Evolutionary conservation across 2,888 invertebrate genomes (phyloP).

Genomic region (Eilema depressum): DNA sequence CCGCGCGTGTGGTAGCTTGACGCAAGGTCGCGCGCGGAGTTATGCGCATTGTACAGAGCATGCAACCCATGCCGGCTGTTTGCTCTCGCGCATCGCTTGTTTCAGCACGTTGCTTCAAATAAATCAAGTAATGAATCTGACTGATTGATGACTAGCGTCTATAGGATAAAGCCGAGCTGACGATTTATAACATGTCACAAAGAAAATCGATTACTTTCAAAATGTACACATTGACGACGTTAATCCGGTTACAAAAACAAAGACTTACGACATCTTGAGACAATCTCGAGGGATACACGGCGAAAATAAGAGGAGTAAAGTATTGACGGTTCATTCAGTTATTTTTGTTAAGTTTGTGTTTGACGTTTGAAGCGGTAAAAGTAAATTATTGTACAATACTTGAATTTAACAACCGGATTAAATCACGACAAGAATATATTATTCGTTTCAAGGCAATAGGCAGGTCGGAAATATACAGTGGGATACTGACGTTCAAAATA

Average conservation of each 20-base stretch:
- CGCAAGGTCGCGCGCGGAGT: constrained; percentile 66
- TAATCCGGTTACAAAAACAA: constrained; percentile 44
- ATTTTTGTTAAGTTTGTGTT: constrained; percentile 39
- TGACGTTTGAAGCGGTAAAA: constrained; percentile 35
- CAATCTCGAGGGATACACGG: constrained; percentile 17
- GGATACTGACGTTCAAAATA: not conserved
- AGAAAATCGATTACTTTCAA: constrained; percentile 35
- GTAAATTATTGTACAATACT: constrained; percentile 34
- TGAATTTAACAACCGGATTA: constrained; percentile 18
- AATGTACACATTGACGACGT: constrained; percentile 38
- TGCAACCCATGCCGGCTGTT: no score
- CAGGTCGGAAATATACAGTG: constrained; percentile 8
- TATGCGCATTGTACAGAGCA: constrained; percentile 56
- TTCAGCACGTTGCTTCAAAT: not conserved
- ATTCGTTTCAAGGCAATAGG: not conserved
- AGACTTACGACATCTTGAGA: constrained; percentile 29
- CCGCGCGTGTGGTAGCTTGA: constrained; percentile 29
- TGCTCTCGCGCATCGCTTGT: not conserved
- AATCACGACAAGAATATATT: constrained; percentile 1
- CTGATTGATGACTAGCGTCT: not conserved
- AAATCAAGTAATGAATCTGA: not conserved
- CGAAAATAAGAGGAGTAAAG: constrained; percentile 35
- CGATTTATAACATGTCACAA: constrained; percentile 33
- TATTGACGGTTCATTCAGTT: constrained; percentile 47
- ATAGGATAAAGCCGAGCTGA: constrained; percentile 31